A percentile compares a stretch with the other conserved stretches of the same genome.
phyloP scores from a whole-genome alignment of 2,888 invertebrate genomes.

The Athalia circularis region DNA sequence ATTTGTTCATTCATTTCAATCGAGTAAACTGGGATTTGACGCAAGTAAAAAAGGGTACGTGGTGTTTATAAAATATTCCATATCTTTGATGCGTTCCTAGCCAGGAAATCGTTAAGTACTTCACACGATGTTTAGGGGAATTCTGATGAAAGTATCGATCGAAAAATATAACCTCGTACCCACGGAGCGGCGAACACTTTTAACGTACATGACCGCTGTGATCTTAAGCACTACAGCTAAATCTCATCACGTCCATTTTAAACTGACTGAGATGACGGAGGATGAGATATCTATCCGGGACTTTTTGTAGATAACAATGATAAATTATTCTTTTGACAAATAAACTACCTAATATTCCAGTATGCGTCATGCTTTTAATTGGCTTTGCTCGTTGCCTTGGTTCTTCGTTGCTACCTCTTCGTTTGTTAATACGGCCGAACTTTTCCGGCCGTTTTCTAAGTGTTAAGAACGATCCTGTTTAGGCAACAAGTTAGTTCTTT shows the following conservation, averaged over 20 bases:
- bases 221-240: no score
- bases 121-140: neutral
- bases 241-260: no score
- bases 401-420: slow-evolving; percentile 48
- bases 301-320: neutral
- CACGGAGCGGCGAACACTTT: no score
- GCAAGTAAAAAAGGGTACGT: slow-evolving; percentile 1
- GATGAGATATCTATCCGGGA: no score
- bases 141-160: neutral
- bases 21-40: slow-evolving; percentile 8
- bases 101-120: no score
- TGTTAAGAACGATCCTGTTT: slow-evolving; percentile 69
- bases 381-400: slow-evolving; percentile 57
- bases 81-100: slow-evolving; percentile 7
- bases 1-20: neutral
- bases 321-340: slow-evolving; percentile 15
- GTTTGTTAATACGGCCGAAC: slow-evolving; percentile 55
- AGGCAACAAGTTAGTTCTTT: slow-evolving; percentile 65
- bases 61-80: slow-evolving; percentile 33
- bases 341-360: slow-evolving; percentile 62
- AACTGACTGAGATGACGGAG: no score
- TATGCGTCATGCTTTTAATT: slow-evolving; percentile 63
- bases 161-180: neutral
- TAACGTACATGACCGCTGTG: no score
- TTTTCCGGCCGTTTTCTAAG: slow-evolving; percentile 63